phyloP scores from a whole-genome alignment of 2,888 invertebrate genomes.

The Chelonus formosanus region DNA sequence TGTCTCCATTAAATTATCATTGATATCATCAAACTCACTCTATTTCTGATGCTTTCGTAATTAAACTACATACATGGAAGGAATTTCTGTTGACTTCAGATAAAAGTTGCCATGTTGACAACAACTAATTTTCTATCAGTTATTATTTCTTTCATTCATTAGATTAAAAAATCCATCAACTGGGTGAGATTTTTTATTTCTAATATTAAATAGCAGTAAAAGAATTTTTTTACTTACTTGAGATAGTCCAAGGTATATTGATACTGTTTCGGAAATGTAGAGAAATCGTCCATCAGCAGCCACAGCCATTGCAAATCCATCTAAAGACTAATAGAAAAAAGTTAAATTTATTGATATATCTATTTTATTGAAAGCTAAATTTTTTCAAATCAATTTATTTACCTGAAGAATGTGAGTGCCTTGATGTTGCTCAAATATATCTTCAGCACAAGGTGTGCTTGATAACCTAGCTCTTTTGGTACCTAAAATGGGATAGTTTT shows the following conservation, averaged over 20 bases:
- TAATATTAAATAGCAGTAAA: too few relatives aligned
- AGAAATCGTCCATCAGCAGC: slow-evolving; percentile 96
- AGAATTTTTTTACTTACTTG: slow-evolving; percentile 77
- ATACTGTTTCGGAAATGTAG: slow-evolving; percentile 99
- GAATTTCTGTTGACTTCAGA: slow-evolving; percentile 19
- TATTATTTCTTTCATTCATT: too few relatives aligned
- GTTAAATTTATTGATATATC: too few relatives aligned
- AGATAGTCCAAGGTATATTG: slow-evolving; percentile 98
- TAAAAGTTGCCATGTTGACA: too few relatives aligned
- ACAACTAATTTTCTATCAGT: too few relatives aligned
- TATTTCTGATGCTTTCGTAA: too few relatives aligned
- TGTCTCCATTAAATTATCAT: too few relatives aligned
- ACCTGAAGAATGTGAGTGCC: slow-evolving; percentile 98
- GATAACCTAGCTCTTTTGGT: slow-evolving; percentile 78
- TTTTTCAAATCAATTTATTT: slow-evolving; percentile 42
- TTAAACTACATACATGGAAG: background rate
- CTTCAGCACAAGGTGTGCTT: slow-evolving; percentile 80
- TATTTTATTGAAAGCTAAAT: background rate
- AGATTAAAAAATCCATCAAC: too few relatives aligned
- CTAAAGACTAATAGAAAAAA: slow-evolving; percentile 82
- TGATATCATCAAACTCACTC: too few relatives aligned
- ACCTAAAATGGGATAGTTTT: slow-evolving; percentile 67
- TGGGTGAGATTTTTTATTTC: too few relatives aligned
- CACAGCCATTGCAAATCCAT: slow-evolving; percentile 96
- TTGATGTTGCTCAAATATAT: slow-evolving; percentile 94